A percentile compares a stretch with the other conserved stretches of the same genome.
These are phyloP conservation scores for Rhynchotus rufescens DNA, from an alignment of 2,797 vertebrate species.

Conservation along the genomic window DNA sequence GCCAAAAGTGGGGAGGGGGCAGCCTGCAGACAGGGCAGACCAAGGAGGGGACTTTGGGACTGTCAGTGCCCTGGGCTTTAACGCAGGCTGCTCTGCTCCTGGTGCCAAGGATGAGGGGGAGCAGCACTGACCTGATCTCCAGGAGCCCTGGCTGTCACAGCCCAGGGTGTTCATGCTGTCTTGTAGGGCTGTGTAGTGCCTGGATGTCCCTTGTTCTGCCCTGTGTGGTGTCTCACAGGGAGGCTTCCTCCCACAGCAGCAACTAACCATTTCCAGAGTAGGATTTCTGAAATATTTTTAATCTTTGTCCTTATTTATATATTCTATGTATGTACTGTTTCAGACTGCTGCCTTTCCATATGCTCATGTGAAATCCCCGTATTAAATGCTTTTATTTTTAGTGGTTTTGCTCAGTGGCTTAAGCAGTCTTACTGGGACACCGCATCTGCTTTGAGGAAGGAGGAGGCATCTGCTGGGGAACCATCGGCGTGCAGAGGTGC, in stretches of 20 bases:
- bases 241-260: conserved; percentile 52
- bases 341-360: conserved; percentile 46
- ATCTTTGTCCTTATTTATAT: conserved; percentile 68
- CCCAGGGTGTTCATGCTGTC: neutral
- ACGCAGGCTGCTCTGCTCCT: neutral
- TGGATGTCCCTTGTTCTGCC: conserved; percentile 9
- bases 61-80: neutral
- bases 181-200: conserved; percentile 8
- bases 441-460: neutral
- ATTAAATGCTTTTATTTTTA: conserved; percentile 76
- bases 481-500: neutral
- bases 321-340: conserved; percentile 35
- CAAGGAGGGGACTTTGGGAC: neutral
- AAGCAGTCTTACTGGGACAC: conserved; percentile 1
- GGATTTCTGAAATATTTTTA: conserved; percentile 57
- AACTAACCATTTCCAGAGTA: conserved; percentile 51
- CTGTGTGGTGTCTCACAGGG: conserved; percentile 23
- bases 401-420: conserved; percentile 1
- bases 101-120: neutral
- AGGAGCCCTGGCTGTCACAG: neutral
- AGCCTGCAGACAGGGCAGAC: neutral
- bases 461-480: neutral
- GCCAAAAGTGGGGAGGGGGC: neutral
- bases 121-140: neutral
- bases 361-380: conserved; percentile 54